These are phyloP conservation scores for Lithobates pipiens DNA, from an alignment of 2,797 vertebrate genomes.

Conservation along the genomic window DNA sequence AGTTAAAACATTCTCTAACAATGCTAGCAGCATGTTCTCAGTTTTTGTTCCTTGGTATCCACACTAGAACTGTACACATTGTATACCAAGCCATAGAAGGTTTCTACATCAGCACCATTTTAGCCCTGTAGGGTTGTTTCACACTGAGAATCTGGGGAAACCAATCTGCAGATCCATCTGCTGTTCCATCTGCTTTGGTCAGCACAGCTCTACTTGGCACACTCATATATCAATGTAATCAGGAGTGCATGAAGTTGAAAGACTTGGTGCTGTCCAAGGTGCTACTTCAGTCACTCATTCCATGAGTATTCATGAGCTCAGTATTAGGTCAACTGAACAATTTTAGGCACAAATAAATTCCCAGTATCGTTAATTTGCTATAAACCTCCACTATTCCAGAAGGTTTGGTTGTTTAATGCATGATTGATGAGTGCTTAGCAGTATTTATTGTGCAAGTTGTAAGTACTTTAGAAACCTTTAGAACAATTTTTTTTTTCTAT, in stretches of 20 bases:
- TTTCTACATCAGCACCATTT: slow-evolving; percentile 63
- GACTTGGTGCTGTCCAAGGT: slow-evolving; percentile 81
- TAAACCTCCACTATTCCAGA: not conserved
- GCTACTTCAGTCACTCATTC: slow-evolving; percentile 64
- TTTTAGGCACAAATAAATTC: not conserved
- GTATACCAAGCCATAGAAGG: slow-evolving; percentile 34
- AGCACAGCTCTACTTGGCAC: slow-evolving; percentile 38
- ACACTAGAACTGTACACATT: slow-evolving; percentile 25
- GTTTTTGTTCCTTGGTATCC: not conserved
- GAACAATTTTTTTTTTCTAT: too few species aligned
- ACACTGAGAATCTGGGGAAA: slow-evolving; percentile 73
- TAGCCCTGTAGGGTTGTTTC: slow-evolving; percentile 69
- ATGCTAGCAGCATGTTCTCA: not conserved
- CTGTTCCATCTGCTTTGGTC: slow-evolving; percentile 87
- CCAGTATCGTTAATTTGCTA: not conserved
- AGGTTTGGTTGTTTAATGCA: not conserved
- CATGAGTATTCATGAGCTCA: not conserved
- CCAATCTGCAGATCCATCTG: slow-evolving; percentile 88
- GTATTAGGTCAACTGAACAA: not conserved
- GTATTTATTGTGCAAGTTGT: too few species aligned
- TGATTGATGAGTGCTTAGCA: too few species aligned
- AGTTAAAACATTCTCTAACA: not conserved
- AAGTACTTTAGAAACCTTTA: too few species aligned
- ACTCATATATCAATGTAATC: slow-evolving; percentile 55
- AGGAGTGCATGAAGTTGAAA: slow-evolving; percentile 68